A percentile compares a stretch with the other conserved stretches of the same genome.
These are phyloP conservation scores for Branchipolynoe longqiensis DNA, from an alignment of 2,888 invertebrate species.

Conservation along the genomic window DNA sequence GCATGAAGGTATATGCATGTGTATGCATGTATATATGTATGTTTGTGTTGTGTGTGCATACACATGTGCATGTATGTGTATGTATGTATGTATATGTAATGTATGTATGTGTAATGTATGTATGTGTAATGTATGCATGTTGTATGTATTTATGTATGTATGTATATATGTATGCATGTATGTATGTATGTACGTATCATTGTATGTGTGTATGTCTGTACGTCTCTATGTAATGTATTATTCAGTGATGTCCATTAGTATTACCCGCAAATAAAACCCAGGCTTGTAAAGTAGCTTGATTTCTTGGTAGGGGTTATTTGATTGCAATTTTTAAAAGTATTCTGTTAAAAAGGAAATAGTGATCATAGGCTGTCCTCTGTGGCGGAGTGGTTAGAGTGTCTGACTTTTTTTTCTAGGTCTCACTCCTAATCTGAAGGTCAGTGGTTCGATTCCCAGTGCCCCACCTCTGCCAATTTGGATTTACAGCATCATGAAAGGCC, in stretches of 20 bases:
- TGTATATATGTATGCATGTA: conserved; percentile 27
- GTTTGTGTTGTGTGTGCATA: background rate
- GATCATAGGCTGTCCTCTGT: too few species aligned
- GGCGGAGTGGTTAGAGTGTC: too few species aligned
- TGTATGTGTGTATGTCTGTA: background rate
- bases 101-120: background rate
- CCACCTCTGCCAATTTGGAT: too few species aligned
- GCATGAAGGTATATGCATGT: background rate
- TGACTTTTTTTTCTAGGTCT: too few species aligned
- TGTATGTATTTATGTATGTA: background rate
- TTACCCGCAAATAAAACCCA: too few species aligned
- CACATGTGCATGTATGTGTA: background rate
- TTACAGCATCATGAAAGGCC: too few species aligned
- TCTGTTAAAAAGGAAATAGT: too few species aligned
- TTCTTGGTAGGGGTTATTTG: too few species aligned
- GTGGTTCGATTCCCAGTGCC: too few species aligned
- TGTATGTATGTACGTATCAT: conserved; percentile 4
- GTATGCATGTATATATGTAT: conserved; percentile 10
- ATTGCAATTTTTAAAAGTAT: too few species aligned
- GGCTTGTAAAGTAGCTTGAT: too few species aligned
- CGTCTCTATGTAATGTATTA: background rate
- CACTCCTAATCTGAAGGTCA: too few species aligned
- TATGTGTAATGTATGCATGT: conserved; percentile 15
- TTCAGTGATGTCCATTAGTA: background rate
- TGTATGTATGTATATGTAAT: background rate